Percentiles rank a stretch among this genome's conserved stretches.
Conservation (phyloP, 2,797 vertebrate species). For the Gallinago solitaria region DNA sequence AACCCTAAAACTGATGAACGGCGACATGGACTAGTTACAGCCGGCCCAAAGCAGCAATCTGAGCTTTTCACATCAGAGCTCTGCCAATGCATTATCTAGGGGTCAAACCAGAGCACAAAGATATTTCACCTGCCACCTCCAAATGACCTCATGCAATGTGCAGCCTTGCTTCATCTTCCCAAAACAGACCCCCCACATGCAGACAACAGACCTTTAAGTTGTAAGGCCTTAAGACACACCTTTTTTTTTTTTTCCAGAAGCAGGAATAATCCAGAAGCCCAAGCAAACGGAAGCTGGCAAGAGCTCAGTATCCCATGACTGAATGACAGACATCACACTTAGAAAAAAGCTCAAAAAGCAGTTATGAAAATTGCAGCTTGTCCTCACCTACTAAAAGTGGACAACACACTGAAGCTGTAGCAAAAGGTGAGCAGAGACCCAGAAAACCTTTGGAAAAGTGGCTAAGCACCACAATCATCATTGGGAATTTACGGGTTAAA, state of each 20-base stretch:
- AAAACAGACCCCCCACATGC: not conserved
- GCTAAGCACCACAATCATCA: not conserved
- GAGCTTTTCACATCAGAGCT: conserved; percentile 11
- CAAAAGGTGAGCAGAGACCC: not conserved
- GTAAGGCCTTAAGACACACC: not conserved
- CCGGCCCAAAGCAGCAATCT: not conserved
- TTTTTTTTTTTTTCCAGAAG: not conserved
- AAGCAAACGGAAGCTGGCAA: not conserved
- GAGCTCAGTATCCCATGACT: not conserved
- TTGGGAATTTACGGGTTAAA: not conserved
- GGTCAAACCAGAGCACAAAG: not conserved
- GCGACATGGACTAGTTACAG: not conserved
- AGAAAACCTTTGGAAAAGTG: not conserved
- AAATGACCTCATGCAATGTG: not conserved
- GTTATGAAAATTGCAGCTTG: not conserved
- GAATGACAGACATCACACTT: not conserved
- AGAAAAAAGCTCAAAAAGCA: not conserved
- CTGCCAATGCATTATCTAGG: not conserved
- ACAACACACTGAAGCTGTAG: not conserved
- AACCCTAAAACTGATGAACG: conserved; percentile 7
- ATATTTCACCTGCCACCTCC: not conserved
- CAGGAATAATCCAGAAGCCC: not conserved
- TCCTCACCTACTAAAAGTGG: not conserved
- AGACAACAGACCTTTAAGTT: not conserved
- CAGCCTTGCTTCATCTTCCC: not conserved